A percentile compares a stretch with the other conserved stretches of the same genome.
phyloP scores from a whole-genome alignment of 2,113 vertebrate genomes.

The Sardina pilchardus region DNA sequence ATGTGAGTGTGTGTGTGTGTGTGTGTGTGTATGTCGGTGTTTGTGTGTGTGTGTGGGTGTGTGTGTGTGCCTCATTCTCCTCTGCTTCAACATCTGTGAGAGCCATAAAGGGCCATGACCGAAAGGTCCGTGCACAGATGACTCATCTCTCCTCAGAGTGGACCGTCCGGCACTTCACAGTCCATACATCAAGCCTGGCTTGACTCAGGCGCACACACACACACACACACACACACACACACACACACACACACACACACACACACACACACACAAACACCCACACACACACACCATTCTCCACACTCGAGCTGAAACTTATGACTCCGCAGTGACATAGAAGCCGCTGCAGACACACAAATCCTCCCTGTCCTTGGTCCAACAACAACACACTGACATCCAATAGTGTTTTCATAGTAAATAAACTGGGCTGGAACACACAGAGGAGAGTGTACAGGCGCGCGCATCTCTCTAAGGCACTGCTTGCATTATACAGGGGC shows the following conservation, averaged over 20 bases:
- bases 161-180: not conserved
- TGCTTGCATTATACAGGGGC: not conserved
- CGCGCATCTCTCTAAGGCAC: not conserved
- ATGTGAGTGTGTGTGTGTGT: not conserved
- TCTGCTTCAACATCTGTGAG: not conserved
- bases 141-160: not conserved
- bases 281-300: not conserved
- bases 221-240: not conserved
- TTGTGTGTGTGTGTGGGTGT: not conserved
- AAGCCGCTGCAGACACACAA: not conserved
- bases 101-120: not conserved
- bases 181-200: not conserved
- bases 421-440: not conserved
- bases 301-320: not conserved
- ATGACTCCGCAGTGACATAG: not conserved
- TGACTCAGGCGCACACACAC: not conserved
- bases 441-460: not conserved
- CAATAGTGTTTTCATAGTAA: not conserved
- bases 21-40: not conserved
- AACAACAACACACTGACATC: not conserved
- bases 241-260: not conserved
- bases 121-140: not conserved
- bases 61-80: not conserved
- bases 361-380: slow-evolving; percentile 4
- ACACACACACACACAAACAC: not conserved